Conservation (phyloP, 2,888 invertebrate species). For the Trypoxylon attenuatum region DNA sequence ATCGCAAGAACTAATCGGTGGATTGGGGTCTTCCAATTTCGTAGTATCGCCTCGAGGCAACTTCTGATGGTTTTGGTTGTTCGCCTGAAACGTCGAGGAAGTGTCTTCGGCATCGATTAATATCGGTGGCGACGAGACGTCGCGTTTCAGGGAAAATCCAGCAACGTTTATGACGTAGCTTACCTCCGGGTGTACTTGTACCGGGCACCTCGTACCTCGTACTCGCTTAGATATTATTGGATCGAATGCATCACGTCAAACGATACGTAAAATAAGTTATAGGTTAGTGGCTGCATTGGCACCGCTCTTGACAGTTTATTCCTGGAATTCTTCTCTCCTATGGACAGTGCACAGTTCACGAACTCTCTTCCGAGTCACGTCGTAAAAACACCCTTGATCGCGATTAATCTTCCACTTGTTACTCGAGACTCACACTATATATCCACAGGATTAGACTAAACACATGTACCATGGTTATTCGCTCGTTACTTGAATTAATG, state of each 20-base stretch:
- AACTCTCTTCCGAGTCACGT: neutral
- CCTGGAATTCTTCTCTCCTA: slow-evolving; percentile 68
- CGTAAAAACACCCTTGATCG: slow-evolving; percentile 3
- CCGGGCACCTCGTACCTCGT: too few species aligned
- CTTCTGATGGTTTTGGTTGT: too few species aligned
- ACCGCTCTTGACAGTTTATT: slow-evolving; percentile 74
- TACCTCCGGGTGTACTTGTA: too few species aligned
- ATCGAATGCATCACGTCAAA: slow-evolving; percentile 75
- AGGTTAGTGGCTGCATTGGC: slow-evolving; percentile 75
- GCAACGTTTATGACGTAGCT: slow-evolving; percentile 15
- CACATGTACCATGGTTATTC: slow-evolving; percentile 3
- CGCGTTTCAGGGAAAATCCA: slow-evolving; percentile 38
- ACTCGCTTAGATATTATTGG: slow-evolving; percentile 76
- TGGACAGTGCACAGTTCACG: slow-evolving; percentile 53
- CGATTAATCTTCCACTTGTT: slow-evolving; percentile 22
- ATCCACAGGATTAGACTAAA: slow-evolving; percentile 4
- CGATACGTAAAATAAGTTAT: slow-evolving; percentile 75
- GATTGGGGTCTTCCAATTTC: too few species aligned
- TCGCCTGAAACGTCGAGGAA: too few species aligned
- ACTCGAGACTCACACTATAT: slow-evolving; percentile 4
- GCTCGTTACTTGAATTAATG: neutral
- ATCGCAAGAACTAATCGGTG: too few species aligned
- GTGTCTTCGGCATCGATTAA: slow-evolving; percentile 55
- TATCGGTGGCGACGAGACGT: slow-evolving; percentile 35
- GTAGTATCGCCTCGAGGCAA: too few species aligned